phyloP scores from a whole-genome alignment of 2,797 vertebrate species.

The Helostoma temminkii region DNA sequence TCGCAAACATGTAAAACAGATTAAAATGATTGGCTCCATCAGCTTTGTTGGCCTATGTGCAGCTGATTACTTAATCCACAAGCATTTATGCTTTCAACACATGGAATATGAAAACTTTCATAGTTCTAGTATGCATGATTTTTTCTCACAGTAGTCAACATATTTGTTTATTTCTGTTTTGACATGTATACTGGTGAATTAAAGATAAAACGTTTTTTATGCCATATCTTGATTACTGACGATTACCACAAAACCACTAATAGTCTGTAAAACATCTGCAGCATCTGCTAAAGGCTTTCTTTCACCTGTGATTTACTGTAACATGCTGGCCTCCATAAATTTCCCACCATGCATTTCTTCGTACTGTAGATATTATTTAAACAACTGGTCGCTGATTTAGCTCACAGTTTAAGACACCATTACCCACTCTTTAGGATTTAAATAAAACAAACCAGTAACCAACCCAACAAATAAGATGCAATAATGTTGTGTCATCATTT shows the following conservation, averaged over 20 bases:
- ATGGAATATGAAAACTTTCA: not conserved
- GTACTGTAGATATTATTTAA: slow-evolving; percentile 30
- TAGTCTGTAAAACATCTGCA: not conserved
- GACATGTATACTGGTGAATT: not conserved
- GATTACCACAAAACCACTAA: not conserved
- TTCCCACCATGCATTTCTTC: slow-evolving; percentile 7
- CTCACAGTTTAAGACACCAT: slow-evolving; percentile 21
- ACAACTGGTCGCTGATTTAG: slow-evolving; percentile 36
- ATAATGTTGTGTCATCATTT: slow-evolving; percentile 36
- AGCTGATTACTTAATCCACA: slow-evolving; percentile 12
- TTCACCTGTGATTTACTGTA: not conserved
- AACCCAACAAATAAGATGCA: slow-evolving; percentile 19
- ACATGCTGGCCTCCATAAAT: slow-evolving; percentile 9
- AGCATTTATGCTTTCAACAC: slow-evolving; percentile 5
- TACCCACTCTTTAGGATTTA: slow-evolving; percentile 15
- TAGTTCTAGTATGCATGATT: not conserved
- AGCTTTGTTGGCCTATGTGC: slow-evolving; percentile 14
- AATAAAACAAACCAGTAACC: slow-evolving; percentile 46
- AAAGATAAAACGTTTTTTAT: not conserved
- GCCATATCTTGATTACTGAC: not conserved
- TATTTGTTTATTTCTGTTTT: not conserved
- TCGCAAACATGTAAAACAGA: slow-evolving; percentile 13
- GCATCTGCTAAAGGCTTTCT: not conserved
- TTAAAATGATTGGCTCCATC: slow-evolving; percentile 7
- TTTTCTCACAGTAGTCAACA: not conserved